Evolutionary conservation across 1,140 invertebrate genomes (phyloP).

Genomic region (Sycobia sp.): DNA sequence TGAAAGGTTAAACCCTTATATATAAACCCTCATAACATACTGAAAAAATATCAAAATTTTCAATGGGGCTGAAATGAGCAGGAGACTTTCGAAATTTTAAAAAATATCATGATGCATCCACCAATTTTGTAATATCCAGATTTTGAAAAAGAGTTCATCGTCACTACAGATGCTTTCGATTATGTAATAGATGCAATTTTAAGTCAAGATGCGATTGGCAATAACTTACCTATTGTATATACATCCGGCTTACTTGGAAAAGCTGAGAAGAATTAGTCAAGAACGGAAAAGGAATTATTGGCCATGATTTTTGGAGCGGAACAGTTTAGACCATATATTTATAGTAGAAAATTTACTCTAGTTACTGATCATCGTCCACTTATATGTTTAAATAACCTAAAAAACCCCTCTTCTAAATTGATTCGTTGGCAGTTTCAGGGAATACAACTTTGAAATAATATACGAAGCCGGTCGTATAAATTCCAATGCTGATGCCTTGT

Average conservation of each 20-base stretch:
- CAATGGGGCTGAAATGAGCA: too few species aligned
- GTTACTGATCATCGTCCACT: conserved; percentile 57
- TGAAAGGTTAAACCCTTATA: too few species aligned
- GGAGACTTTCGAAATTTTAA: neutral
- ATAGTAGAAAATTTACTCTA: conserved; percentile 52
- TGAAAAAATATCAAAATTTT: too few species aligned
- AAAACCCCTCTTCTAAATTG: conserved; percentile 36
- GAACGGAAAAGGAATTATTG: neutral
- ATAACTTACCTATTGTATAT: conserved; percentile 16
- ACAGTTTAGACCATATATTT: conserved; percentile 54
- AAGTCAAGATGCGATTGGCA: neutral
- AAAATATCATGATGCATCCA: neutral
- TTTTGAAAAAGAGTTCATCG: conserved; percentile 1
- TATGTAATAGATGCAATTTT: neutral
- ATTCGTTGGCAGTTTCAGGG: conserved; percentile 26
- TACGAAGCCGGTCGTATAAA: conserved; percentile 33
- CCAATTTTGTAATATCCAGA: neutral
- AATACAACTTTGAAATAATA: conserved; percentile 45
- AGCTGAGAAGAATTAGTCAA: neutral
- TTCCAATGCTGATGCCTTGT: conserved; percentile 34
- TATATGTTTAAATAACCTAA: conserved; percentile 49
- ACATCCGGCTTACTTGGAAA: neutral
- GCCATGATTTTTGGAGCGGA: conserved; percentile 37
- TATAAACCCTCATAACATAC: too few species aligned
- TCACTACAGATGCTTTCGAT: neutral